Evolutionary conservation across 2,113 vertebrate species (phyloP), one percentile per base, ranked within the genome.

Genomic region (Elachura formosa): DNA sequence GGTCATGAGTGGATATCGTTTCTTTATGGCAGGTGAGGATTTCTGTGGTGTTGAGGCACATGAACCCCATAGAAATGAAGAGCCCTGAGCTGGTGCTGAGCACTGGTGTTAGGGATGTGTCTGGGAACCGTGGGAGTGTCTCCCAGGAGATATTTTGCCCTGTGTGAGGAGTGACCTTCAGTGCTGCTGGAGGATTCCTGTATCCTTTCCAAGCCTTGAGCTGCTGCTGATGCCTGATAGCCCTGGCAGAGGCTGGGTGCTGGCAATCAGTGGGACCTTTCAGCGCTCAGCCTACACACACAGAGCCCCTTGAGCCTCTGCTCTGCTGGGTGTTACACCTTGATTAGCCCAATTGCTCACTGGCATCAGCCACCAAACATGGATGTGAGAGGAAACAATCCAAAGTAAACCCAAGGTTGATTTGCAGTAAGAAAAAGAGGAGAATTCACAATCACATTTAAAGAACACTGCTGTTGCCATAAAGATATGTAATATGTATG

Each of bases 241-340:
- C 59, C 71, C 67, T 28, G 71, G 77, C 87, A 89, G 77, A 31
- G 73, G 77, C 61, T 5, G 48, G 84, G 61, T 9, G 1, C 84
- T 48, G 76, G 66, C 81, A 80, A 69, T 85, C 81, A 80, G 43
- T 2, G 4, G 10, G 28, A 36, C 68, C 59, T 76, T 73, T 77
- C 78, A 80, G 74, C 1, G 0, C 82, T 91, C 87, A 74, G 69
- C 81, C 87, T 77, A 11, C 96, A 55, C 92, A 25, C 41, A 41
- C 12, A 64, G 85, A 76, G 75, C 75, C 80, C 71, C 31, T 72
- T 73, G 90, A 92, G 96, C 90, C 88, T 89, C 72, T 63, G 88
- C 75, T 71, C 83, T 86, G 85, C 79, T 12, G 28, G 72, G 46
- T 92, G 88, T 83, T 31, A 5, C 89, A 92, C 94, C 92, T 89